Evolutionary conservation across 2,888 invertebrate genomes (phyloP).

Genomic region (Lottia gigantea): DNA sequence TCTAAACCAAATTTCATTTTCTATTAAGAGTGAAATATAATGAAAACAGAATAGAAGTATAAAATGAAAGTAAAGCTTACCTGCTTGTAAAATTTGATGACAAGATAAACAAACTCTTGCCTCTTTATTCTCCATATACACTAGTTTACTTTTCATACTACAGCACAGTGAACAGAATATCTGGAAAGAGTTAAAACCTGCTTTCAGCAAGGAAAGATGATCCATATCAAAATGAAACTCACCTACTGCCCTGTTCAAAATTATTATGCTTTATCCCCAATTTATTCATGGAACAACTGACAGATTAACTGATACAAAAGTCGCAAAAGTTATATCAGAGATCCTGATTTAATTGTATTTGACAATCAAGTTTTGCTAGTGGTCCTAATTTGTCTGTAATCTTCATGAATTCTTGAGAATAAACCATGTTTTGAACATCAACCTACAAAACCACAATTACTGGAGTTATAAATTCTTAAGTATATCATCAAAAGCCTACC

Average conservation of each 20-base stretch:
- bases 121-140: conserved; percentile 80
- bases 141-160: conserved; percentile 77
- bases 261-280: no score
- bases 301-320: no score
- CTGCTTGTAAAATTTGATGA: conserved; percentile 60
- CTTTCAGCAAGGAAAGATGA: no score
- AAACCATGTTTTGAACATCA: not conserved
- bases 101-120: conserved; percentile 83
- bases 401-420: not conserved
- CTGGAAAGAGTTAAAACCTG: conserved; percentile 64
- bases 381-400: not conserved
- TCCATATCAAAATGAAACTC: not conserved
- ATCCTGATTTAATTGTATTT: no score
- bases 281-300: no score
- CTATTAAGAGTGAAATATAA: no score
- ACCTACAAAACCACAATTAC: no score
- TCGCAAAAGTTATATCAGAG: no score
- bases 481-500: conserved; percentile 68
- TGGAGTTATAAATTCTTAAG: no score
- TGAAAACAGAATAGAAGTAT: no score
- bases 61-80: conserved; percentile 35
- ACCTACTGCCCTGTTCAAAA: not conserved
- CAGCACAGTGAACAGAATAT: conserved; percentile 85
- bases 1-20: no score
- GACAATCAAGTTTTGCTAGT: no score